Conservation (phyloP, 2,888 invertebrate genomes). For the Leptothorax acervorum region DNA sequence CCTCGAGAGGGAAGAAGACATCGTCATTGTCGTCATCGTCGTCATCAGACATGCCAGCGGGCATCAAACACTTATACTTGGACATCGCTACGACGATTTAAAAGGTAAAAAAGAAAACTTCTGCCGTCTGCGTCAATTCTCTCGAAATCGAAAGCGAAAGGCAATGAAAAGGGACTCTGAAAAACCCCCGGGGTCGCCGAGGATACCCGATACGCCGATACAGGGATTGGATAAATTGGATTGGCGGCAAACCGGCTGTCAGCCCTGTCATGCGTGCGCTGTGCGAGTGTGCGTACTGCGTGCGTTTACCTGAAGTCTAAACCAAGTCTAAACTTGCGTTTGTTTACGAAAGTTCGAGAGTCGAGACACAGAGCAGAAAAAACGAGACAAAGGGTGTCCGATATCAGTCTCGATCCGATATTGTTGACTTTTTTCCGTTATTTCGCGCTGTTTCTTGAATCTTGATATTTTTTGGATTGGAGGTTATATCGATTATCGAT, state of each 20-base stretch:
- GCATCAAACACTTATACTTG: slow-evolving; percentile 58
- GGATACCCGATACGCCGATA: too few relatives aligned
- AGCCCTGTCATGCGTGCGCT: neutral
- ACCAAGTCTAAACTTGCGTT: neutral
- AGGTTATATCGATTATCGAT: neutral
- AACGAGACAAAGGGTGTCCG: neutral
- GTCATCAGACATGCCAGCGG: slow-evolving; percentile 71
- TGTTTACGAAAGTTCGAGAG: neutral
- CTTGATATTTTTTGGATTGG: neutral
- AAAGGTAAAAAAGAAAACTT: neutral
- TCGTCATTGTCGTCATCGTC: slow-evolving; percentile 63
- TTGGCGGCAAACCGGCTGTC: neutral
- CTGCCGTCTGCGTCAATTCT: neutral
- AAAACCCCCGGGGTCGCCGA: too few relatives aligned
- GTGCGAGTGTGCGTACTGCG: neutral
- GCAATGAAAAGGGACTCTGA: too few relatives aligned
- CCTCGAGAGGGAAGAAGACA: slow-evolving; percentile 37
- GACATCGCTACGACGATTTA: neutral
- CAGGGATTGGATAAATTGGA: neutral
- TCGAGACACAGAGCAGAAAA: neutral
- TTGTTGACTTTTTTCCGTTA: neutral
- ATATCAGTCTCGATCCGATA: neutral
- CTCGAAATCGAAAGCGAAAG: too few relatives aligned
- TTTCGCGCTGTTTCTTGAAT: neutral
- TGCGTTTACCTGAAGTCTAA: neutral